These are phyloP conservation scores for Buceros bicornis DNA, from an alignment of 2,797 vertebrate genomes.

Conservation along the genomic window DNA sequence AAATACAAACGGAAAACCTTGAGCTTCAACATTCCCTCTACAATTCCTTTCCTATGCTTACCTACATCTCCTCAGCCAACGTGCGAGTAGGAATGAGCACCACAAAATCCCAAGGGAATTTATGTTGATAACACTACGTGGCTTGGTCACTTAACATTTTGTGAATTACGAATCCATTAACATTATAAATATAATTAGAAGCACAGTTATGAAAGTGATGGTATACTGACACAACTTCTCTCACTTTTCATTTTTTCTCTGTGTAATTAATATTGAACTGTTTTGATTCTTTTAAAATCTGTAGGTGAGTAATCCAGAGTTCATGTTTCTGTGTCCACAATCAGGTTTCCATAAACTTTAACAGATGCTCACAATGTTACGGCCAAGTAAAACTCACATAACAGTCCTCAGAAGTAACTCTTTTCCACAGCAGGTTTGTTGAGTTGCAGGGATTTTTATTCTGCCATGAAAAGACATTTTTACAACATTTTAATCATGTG, in stretches of 20 bases:
- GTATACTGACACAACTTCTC: background rate
- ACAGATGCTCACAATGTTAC: background rate
- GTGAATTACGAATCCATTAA: background rate
- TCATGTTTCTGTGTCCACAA: background rate
- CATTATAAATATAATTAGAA: background rate
- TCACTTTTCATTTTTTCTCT: background rate
- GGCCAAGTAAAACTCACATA: background rate
- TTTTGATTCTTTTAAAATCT: background rate
- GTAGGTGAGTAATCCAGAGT: background rate
- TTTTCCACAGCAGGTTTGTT: background rate
- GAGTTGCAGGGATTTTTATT: background rate
- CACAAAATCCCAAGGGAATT: background rate
- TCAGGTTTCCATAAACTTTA: background rate
- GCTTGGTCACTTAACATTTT: background rate
- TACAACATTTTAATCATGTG: background rate
- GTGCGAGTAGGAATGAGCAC: rapidly evolving
- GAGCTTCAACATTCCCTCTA: background rate
- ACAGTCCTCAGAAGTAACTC: background rate
- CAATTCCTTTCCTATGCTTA: background rate
- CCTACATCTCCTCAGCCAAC: background rate
- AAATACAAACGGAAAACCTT: background rate
- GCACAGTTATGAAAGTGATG: background rate
- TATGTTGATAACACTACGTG: background rate
- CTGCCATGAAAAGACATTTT: background rate
- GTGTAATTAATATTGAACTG: background rate